phyloP scores from a whole-genome alignment of 2,888 invertebrate genomes.

The Lypha dubia region DNA sequence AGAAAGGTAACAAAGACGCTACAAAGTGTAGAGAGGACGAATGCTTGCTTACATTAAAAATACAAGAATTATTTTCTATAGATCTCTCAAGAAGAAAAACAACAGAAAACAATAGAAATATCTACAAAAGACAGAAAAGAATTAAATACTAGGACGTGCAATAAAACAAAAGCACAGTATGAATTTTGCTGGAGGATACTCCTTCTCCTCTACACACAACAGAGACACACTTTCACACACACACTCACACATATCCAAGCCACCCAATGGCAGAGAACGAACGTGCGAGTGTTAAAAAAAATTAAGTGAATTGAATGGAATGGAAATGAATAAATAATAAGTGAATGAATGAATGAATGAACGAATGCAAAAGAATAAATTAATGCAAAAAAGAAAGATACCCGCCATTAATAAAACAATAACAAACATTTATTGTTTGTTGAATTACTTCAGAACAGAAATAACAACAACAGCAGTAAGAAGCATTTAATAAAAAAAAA shows the following conservation, averaged over 20 bases:
- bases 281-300: slow-evolving; percentile 6
- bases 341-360: slow-evolving; percentile 36
- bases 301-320: slow-evolving; percentile 51
- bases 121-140: slow-evolving; percentile 19
- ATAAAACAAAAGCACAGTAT: slow-evolving; percentile 78
- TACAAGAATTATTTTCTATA: slow-evolving; percentile 17
- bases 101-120: slow-evolving; percentile 49
- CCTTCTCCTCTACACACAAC: not conserved
- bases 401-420: slow-evolving; percentile 76
- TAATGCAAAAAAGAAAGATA: slow-evolving; percentile 60
- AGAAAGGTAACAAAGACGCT: slow-evolving; percentile 62
- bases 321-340: slow-evolving; percentile 39
- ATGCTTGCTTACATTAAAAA: slow-evolving; percentile 30
- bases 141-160: slow-evolving; percentile 73
- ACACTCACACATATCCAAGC: not conserved
- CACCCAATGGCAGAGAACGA: slow-evolving; percentile 10
- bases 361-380: slow-evolving; percentile 13
- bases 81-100: slow-evolving; percentile 68
- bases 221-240: slow-evolving; percentile 24
- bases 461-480: no score
- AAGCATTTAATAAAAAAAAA: slow-evolving; percentile 70
- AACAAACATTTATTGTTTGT: slow-evolving; percentile 61
- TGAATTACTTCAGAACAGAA: slow-evolving; percentile 64
- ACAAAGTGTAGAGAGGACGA: slow-evolving; percentile 42
- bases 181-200: slow-evolving; percentile 72